Conservation (phyloP, 2,113 vertebrate species). For the Leucoraja erinaceus region DNA sequence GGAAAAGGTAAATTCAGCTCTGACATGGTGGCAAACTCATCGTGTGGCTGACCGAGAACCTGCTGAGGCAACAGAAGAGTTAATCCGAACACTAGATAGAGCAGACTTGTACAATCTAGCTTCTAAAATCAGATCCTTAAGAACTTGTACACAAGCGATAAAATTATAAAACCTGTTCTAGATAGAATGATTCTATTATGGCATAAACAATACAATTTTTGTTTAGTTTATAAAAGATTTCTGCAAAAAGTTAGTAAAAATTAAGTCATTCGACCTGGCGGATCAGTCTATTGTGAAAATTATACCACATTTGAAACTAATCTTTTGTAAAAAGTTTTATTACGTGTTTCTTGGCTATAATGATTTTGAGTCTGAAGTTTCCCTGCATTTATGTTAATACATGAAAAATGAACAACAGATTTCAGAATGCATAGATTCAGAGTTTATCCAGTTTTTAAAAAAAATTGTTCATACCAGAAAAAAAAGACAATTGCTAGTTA, state of each 20-base stretch:
- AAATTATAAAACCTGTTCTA: not conserved
- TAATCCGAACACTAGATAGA: not conserved
- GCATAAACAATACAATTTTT: not conserved
- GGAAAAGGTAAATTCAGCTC: not conserved
- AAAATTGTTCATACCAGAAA: not conserved
- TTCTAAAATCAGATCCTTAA: not conserved
- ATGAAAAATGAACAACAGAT: not conserved
- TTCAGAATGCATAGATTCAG: not conserved
- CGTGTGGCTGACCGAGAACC: not conserved
- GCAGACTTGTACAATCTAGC: not conserved
- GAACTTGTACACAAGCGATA: not conserved
- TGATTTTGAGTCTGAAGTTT: not conserved
- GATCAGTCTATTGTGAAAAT: not conserved
- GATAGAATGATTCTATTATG: not conserved
- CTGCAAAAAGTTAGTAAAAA: not conserved
- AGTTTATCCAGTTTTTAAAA: not conserved
- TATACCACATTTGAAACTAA: not conserved
- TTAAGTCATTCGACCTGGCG: not conserved
- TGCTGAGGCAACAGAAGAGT: not conserved
- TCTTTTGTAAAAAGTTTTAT: not conserved
- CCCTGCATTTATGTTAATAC: not conserved
- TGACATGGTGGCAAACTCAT: conserved; percentile 2
- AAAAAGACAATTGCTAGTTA: not conserved
- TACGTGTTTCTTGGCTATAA: not conserved
- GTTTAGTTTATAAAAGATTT: not conserved